Percentiles rank a stretch among this genome's conserved stretches.
These are phyloP conservation scores for Drosophila affinis DNA, from an alignment of 2,888 invertebrate species.

Conservation along the genomic window DNA sequence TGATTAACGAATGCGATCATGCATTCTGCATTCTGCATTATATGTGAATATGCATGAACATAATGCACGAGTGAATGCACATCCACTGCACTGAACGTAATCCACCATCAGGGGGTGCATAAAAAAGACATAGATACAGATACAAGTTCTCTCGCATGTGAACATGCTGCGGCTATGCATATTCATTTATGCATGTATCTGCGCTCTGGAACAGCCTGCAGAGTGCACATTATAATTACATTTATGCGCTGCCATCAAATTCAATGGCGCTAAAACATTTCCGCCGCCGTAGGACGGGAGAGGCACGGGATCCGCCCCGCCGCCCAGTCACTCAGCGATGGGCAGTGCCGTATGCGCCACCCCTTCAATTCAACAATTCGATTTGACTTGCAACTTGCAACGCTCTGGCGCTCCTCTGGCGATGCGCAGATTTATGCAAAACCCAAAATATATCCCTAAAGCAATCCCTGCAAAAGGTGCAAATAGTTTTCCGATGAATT, in stretches of 20 bases:
- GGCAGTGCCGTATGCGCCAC: neutral
- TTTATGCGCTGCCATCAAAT: slow-evolving; percentile 66
- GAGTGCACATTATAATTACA: slow-evolving; percentile 73
- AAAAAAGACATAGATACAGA: neutral
- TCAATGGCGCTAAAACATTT: slow-evolving; percentile 70
- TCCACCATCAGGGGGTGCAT: neutral
- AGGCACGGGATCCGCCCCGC: neutral
- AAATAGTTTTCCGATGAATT: too few relatives aligned
- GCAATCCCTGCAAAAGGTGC: too few relatives aligned
- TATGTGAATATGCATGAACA: slow-evolving; percentile 1
- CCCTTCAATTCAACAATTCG: neutral
- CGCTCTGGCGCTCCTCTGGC: neutral
- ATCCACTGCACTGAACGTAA: slow-evolving; percentile 12
- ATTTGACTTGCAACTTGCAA: neutral
- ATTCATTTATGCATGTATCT: slow-evolving; percentile 12
- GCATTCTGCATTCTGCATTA: slow-evolving; percentile 50
- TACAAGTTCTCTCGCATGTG: neutral
- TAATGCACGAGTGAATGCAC: neutral
- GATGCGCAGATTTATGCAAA: too few relatives aligned
- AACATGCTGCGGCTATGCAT: neutral
- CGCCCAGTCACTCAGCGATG: neutral
- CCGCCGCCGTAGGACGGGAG: slow-evolving; percentile 37
- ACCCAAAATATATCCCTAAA: neutral
- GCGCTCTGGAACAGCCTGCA: slow-evolving; percentile 17
- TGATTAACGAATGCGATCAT: slow-evolving; percentile 46